Conservation (phyloP, 2,797 vertebrate genomes). For the Peromyscus melanophrys region DNA sequence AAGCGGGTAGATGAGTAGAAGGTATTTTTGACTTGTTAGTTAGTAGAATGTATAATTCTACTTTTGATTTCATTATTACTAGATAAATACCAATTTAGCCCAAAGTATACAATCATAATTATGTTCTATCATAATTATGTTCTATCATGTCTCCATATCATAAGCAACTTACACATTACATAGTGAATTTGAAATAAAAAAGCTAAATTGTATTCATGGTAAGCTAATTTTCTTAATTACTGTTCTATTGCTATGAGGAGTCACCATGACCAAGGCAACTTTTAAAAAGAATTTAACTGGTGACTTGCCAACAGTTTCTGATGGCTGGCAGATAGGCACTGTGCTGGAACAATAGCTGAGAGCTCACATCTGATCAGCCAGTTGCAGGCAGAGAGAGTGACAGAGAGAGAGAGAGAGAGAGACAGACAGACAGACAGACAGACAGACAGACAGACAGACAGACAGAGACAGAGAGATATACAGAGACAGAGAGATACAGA, state of each 20-base stretch:
- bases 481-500: neutral
- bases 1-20: slow-evolving; percentile 4
- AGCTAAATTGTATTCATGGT: slow-evolving; percentile 30
- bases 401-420: neutral
- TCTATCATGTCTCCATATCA: neutral
- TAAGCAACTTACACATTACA: neutral
- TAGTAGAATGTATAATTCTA: neutral
- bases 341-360: neutral
- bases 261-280: neutral
- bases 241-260: neutral
- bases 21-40: neutral
- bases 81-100: neutral
- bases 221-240: neutral
- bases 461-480: neutral
- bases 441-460: neutral
- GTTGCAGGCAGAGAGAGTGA: neutral
- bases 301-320: neutral
- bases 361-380: neutral
- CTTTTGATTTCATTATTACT: slow-evolving; percentile 3
- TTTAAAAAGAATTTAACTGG: neutral
- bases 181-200: slow-evolving; percentile 52
- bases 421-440: no score
- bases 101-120: neutral
- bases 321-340: no score
- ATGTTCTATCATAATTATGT: neutral